These are phyloP conservation scores for Craterocephalus amniculus DNA, from an alignment of 2,797 vertebrate genomes.

Conservation along the genomic window DNA sequence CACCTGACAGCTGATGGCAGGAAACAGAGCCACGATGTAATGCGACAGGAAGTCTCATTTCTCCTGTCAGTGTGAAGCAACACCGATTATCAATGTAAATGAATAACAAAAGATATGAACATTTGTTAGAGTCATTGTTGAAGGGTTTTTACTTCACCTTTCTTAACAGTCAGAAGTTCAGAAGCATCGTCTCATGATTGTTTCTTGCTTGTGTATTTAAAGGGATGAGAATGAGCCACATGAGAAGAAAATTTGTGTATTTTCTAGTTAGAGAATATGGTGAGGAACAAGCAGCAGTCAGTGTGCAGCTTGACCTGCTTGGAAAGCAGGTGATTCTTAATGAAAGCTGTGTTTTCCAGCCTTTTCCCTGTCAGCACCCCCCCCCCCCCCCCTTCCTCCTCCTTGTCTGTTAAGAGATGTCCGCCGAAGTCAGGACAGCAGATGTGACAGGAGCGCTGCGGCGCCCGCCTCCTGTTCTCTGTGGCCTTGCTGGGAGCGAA, in stretches of 20 bases:
- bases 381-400: constrained; percentile 51
- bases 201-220: not conserved
- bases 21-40: not conserved
- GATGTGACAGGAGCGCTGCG: constrained; percentile 81
- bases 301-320: constrained; percentile 3
- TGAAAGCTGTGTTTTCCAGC: constrained; percentile 49
- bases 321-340: constrained; percentile 46
- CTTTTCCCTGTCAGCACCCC: constrained; percentile 46
- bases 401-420: constrained; percentile 73
- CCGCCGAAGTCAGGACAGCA: constrained; percentile 74
- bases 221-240: constrained; percentile 39
- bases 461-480: constrained; percentile 78
- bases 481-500: constrained; percentile 82
- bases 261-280: constrained; percentile 22
- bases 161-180: too few relatives aligned
- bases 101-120: too few relatives aligned
- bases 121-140: too few relatives aligned
- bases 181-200: too few relatives aligned
- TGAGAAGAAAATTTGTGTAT: constrained; percentile 32
- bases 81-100: too few relatives aligned
- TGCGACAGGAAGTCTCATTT: not conserved
- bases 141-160: too few relatives aligned
- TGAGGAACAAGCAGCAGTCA: constrained; percentile 4
- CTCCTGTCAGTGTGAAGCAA: not conserved
- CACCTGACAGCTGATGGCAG: not conserved